These are phyloP conservation scores for Sebastes trivittatus DNA, from an alignment of 2,797 vertebrate species.

Conservation along the genomic window DNA sequence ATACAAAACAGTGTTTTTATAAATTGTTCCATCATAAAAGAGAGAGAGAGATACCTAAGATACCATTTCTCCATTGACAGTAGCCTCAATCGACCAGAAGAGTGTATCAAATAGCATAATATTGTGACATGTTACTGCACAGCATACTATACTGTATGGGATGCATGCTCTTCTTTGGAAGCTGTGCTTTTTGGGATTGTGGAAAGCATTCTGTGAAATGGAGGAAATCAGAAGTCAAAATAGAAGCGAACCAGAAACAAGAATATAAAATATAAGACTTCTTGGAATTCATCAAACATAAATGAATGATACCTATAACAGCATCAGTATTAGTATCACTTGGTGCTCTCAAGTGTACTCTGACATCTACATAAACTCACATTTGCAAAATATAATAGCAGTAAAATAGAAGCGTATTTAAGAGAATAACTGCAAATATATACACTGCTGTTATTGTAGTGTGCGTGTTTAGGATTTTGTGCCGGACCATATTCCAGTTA, in stretches of 20 bases:
- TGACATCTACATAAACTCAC: constrained; percentile 16
- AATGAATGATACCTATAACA: not conserved
- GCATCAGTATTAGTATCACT: not conserved
- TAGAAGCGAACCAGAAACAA: not conserved
- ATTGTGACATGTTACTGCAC: not conserved
- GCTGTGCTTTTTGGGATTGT: not conserved
- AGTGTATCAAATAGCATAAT: not conserved
- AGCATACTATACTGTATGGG: not conserved
- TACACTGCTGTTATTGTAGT: not conserved
- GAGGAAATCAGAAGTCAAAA: not conserved
- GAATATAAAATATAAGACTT: not conserved
- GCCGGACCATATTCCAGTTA: constrained; percentile 25
- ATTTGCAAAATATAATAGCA: not conserved
- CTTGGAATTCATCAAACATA: not conserved
- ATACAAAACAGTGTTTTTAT: not conserved
- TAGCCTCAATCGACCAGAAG: not conserved
- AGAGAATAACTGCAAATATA: not conserved
- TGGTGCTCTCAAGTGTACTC: not conserved
- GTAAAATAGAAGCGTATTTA: not conserved
- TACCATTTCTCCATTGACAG: not conserved
- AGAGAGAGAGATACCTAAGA: not conserved
- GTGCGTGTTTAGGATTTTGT: constrained; percentile 10
- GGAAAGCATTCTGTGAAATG: not conserved
- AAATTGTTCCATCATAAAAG: not conserved
- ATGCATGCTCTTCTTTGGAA: not conserved